Evolutionary conservation across 2,113 vertebrate species (phyloP), one percentile per base, ranked within the genome.

Genomic region (Myiopsitta monachus): DNA sequence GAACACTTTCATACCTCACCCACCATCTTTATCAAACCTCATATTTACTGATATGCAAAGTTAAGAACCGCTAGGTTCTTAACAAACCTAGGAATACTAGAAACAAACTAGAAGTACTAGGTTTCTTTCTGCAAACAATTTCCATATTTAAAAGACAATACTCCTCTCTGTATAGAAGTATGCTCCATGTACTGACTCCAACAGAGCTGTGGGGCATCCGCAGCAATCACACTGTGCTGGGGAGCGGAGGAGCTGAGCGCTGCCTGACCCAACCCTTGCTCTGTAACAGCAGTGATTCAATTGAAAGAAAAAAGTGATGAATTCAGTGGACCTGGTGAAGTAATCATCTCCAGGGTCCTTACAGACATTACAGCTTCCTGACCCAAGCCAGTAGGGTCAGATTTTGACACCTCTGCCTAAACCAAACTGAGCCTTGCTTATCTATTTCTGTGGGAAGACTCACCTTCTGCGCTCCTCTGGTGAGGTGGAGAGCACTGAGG

Each of bases 331-430:
- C 30, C 57, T 64, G 28, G 54, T 83, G 46, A 95, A 94, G 51
- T 43, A 77, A 92, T 68, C 7, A 75, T 46, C 44, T 78, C 70
- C 43, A 93, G 51, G 33, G 57, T 67, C 78, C 69, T 84, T 41
- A 15, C 31, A 77, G 76, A 84, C 57, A 81, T 84, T 70, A 88
- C 66, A 94, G 61, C 33, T 94, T 88, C 88, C 69, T 61, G 68
- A 83, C 51, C 64, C 15, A 18, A 73, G 16, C 30, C 55, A 31
- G 46, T 2, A 64, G 52, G 62, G 43, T 77, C 47, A 82, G 66
- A 90, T 88, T 64, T 41, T 26, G 66, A n/a, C 47, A 33, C 21
- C 16, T 69, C 33, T 36, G 9, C 18, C n/a, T 90, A 80, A 67
- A 47, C 18, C 4, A 1, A 68, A 83, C 5, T 0, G 2, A 74